Percentiles rank a stretch among this genome's conserved stretches.
phyloP scores from a whole-genome alignment of 2,888 invertebrate species.

The Epinotia bilunana region DNA sequence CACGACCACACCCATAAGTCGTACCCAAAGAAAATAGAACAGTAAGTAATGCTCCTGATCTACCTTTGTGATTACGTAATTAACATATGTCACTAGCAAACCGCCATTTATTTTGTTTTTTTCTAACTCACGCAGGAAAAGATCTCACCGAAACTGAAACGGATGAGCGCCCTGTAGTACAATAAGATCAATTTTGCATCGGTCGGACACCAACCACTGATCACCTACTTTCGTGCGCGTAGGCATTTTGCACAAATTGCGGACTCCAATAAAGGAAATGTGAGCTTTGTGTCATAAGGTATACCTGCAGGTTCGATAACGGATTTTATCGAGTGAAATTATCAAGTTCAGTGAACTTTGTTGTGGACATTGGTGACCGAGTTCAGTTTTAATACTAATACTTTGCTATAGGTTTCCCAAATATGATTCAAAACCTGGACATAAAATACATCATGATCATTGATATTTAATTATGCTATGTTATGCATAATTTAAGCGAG shows the following conservation, averaged over 20 bases:
- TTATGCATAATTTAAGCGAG: not conserved
- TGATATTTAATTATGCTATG: not conserved
- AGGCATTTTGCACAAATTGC: conserved; percentile 28
- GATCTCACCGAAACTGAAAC: not conserved
- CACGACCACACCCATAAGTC: no score
- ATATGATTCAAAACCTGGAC: no score
- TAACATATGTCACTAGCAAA: no score
- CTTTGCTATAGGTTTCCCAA: not conserved
- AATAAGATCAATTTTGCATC: not conserved
- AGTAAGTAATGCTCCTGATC: no score
- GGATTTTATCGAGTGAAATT: conserved; percentile 19
- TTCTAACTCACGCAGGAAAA: no score
- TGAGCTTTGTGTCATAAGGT: conserved; percentile 25
- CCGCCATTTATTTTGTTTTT: no score
- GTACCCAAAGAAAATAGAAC: no score
- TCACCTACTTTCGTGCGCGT: conserved; percentile 27
- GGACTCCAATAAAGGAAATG: conserved; percentile 19
- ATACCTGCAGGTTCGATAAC: conserved; percentile 5
- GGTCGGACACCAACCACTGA: not conserved
- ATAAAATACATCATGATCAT: no score
- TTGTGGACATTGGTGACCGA: not conserved
- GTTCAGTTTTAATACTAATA: not conserved
- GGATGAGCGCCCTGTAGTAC: not conserved
- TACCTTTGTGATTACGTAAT: no score
- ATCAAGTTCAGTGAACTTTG: conserved; percentile 15